Evolutionary conservation across 2,797 vertebrate genomes (phyloP), one percentile per base, ranked within the genome.

Genomic region (Melanotaenia trifasciata): DNA sequence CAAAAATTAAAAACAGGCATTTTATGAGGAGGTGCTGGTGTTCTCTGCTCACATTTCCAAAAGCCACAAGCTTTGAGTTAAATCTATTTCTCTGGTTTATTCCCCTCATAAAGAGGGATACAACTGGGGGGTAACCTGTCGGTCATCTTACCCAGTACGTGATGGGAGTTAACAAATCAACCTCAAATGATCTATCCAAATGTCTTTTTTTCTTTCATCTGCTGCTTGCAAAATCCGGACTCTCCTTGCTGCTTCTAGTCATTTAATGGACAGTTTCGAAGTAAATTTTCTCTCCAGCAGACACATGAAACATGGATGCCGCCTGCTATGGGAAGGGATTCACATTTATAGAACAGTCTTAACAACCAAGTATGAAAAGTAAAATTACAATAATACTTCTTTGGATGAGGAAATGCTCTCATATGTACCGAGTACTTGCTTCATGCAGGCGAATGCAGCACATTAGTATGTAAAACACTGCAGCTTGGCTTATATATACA

Each of bases 1-100:
- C 87, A 88, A 91, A 47, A 92, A 83, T 71, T 84, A 72, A 69
- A 91, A 88, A 81, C 40, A 88, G 68, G 74, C 80, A 78, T 82
- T 72, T 84, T 75, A 79, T 47, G 76, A 85, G 58, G 83, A 85
- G 83, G 79, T 87, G 78, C 84, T 85, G 80, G 82, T 74, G 86
- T 86, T 77, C 77, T 82, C 81, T 60, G 53, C 72, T 85, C 81
- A 84, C 81, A 85, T 87, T 70, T 82, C 65, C 14, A 78, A 86
- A 84, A 82, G 74, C 81, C 70, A 72, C 65, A 83, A 78, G 80
- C 79, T 80, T 88, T 32, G 38, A 47, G 70, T 83, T 74, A 68
- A 68, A 50, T 72, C 47, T 54, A 63, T 72, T 73, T 72, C 30
- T 76, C 38, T 58, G 65, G 32, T 78, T 85, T 73, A 62, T 58